phyloP scores from a whole-genome alignment of 2,888 invertebrate species.

The Xylocampa areola region DNA sequence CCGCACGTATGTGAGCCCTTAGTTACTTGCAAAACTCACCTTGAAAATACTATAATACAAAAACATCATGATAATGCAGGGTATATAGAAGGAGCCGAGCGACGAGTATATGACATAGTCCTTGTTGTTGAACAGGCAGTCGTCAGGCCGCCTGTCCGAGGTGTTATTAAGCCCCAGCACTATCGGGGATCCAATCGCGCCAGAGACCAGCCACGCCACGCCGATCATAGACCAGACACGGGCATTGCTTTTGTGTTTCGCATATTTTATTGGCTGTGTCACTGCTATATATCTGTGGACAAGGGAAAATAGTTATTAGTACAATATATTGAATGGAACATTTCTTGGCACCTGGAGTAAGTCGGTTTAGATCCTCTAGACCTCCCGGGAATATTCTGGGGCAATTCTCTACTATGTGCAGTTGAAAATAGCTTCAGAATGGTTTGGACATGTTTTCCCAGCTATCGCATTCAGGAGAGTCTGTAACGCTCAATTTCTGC shows the following conservation, averaged over 20 bases:
- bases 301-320: constrained; percentile 15
- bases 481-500: no score
- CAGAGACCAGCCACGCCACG: constrained; percentile 97
- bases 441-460: no score
- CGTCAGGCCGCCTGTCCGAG: constrained; percentile 93
- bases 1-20: no score
- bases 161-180: constrained; percentile 98
- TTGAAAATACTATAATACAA: constrained; percentile 99
- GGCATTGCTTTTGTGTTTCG: constrained; percentile 98
- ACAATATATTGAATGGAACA: no score
- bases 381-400: no score
- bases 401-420: no score
- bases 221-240: constrained; percentile 98
- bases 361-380: no score
- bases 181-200: constrained; percentile 98
- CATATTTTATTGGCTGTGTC: constrained; percentile 99
- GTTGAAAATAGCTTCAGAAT: no score
- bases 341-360: no score
- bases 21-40: constrained; percentile 91
- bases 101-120: constrained; percentile 99
- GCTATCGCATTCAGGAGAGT: no score
- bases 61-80: constrained; percentile 99
- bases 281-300: constrained; percentile 98
- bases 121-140: constrained; percentile 99
- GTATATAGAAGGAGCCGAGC: constrained; percentile 99